phyloP scores from a whole-genome alignment of 2,113 vertebrate species.

The Poicephalus meyeri region DNA sequence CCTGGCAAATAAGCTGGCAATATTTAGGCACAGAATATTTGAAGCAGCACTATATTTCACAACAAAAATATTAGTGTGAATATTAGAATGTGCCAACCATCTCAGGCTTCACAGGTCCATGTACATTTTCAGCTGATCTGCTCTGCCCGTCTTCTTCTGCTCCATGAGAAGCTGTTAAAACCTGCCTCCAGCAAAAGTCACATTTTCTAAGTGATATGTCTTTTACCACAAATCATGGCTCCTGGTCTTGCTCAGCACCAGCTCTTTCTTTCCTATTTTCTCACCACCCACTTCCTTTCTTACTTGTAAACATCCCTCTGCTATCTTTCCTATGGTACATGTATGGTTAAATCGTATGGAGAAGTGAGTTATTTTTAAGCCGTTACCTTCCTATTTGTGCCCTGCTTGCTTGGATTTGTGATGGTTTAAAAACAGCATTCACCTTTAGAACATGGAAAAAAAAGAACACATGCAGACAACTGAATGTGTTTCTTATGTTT shows the following conservation, averaged over 20 bases:
- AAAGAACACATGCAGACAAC: background rate
- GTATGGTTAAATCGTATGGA: background rate
- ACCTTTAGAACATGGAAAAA: background rate
- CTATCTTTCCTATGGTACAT: background rate
- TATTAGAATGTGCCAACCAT: conserved; percentile 7
- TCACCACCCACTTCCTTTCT: conserved; percentile 7
- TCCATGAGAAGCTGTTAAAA: background rate
- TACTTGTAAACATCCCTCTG: background rate
- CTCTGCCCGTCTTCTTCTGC: background rate
- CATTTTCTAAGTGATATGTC: background rate
- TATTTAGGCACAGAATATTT: conserved; percentile 25
- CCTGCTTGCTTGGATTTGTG: background rate
- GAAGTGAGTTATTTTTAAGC: background rate
- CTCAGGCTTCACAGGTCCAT: background rate
- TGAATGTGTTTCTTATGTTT: background rate
- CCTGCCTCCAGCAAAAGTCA: background rate
- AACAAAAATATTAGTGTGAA: conserved; percentile 30
- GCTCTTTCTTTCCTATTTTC: conserved; percentile 10
- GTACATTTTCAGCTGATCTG: accelerated
- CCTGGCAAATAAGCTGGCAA: conserved; percentile 34
- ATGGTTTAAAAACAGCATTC: background rate
- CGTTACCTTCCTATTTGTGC: accelerated
- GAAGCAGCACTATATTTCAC: background rate
- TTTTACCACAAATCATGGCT: background rate
- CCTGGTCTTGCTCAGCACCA: background rate